Base-by-base conservation (phyloP, 2,113 vertebrate species). In the Clinocottus analis region DNA sequence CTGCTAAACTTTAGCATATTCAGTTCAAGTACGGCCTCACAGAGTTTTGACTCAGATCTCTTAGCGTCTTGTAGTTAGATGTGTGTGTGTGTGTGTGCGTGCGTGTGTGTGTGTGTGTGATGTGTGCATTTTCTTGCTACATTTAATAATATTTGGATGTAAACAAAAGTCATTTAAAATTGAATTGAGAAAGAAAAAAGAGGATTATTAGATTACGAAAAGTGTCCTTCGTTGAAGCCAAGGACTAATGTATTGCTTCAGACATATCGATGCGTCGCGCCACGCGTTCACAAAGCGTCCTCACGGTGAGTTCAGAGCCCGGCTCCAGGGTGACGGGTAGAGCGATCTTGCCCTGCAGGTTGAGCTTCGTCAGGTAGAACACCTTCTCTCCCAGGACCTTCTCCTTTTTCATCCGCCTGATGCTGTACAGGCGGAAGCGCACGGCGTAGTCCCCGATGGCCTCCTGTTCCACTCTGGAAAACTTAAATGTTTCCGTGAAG, bases 341-440 rank as follows among this genome's bases (percentile, higher is more conserved):
- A 49, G 97, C 96, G 82, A 97, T 96, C 94, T 99, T 99, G 82
- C 97, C 97, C 95, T 99, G 96, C 92, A 98, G 95, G 94, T 99
- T 98, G 92, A 99, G 94, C 92, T 99, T 99, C 37, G 97, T 99
- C 92, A 99, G 95, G 93, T 98, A 96, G 93, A 99, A 98, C 81
- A 99, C 94, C 93, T 99, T 99, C 94, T 99, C 98, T 65, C 98
- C 97, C 79, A 99, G 95, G 91, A 99, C 95, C 92, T 97, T 98
- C 93, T 99, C 98, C 27, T 97, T 98, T 85, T 98, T 98, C 96
- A 98, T 96, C 70, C 97, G 95, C 35, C 97, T 95, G 75, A 98
- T 92, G 63, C 97, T 97, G 92, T 99, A 99, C 27, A 99, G 96
- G 87, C 97, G 96, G 82, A 99, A 99, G 27, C 98, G 96, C 69